Base-by-base conservation (phyloP, 2,113 vertebrate species). In the Rattus rattus region DNA sequence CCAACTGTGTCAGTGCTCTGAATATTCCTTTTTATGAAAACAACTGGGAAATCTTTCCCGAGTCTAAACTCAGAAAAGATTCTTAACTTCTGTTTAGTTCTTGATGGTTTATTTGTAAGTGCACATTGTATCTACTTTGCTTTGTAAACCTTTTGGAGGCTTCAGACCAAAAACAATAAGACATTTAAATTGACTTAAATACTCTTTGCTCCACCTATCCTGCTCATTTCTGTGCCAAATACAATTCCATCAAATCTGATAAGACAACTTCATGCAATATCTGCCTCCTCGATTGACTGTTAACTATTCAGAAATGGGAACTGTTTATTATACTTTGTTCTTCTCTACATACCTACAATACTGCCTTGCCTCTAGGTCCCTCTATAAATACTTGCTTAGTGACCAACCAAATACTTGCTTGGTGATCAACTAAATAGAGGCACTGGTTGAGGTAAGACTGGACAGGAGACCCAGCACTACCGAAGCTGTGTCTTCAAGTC, bases 61-160 rank as follows among this genome's bases (percentile, higher is more conserved):
- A 96, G 84, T 28, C 91, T 90, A 95, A 96, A 88, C 49, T 96
- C 61, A 33, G 59, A 65, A 80, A 95, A 83, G 14, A 5, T 61
- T 95, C 79, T 75, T 92, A 88, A 89, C 22, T 96, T 94, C 70
- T 94, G 63, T 95, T 96, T 96, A 72, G 7, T 56, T 91, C 49
- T 91, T 88, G 26, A 75, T 91, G 79, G 16, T 96, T 97, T 96
- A 94, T 92, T 97, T 97, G 96, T 79, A 90, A 96, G 20, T 85
- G 39, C 2, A 85, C 14, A 77, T 92, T 96, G 56, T 85, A 92
- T 88, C 84, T 88, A 70, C 59, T 91, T 80, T 95, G 47, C 63
- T 89, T 43, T 94, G 22, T 95, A 92, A 90, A 54, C 92, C 43
- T 92, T 75, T 90, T 69, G 10, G 88, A 90, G 75, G 24, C 56